A percentile compares a stretch with the other conserved stretches of the same genome.
Evolutionary conservation across 2,888 invertebrate species (phyloP).

Genomic region (Dolichopus griseipennis): DNA sequence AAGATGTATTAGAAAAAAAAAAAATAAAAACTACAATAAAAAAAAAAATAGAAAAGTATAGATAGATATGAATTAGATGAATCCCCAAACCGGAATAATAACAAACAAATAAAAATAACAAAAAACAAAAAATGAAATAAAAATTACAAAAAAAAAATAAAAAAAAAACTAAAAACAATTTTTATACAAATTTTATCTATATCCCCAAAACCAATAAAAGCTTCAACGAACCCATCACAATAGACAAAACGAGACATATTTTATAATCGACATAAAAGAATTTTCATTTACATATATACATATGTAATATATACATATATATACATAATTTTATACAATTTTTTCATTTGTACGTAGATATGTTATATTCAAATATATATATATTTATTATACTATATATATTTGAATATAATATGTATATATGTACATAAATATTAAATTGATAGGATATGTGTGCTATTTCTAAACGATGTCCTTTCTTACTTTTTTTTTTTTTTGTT

Average conservation of each 20-base stretch:
- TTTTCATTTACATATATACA: neutral
- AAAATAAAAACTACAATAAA: too few relatives aligned
- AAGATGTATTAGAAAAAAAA: too few relatives aligned
- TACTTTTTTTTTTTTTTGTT: neutral
- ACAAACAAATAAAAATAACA: neutral
- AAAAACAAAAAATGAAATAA: neutral
- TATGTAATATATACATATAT: too few relatives aligned
- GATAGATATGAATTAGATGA: neutral
- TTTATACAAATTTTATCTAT: slow-evolving; percentile 18
- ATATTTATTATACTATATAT: too few relatives aligned
- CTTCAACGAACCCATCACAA: slow-evolving; percentile 18
- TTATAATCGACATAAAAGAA: slow-evolving; percentile 2
- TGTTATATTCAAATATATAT: too few relatives aligned
- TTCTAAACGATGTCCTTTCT: neutral
- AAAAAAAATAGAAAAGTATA: neutral
- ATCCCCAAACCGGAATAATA: slow-evolving; percentile 6
- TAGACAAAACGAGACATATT: neutral
- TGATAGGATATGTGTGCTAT: too few relatives aligned
- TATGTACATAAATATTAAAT: neutral
- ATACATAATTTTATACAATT: too few relatives aligned
- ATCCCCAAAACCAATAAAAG: slow-evolving; percentile 19
- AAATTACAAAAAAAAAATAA: neutral
- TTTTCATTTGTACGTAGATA: too few relatives aligned
- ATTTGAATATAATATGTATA: too few relatives aligned
- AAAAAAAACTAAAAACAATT: neutral